phyloP scores from a whole-genome alignment of 1,140 invertebrate genomes.

The Ostrea edulis region DNA sequence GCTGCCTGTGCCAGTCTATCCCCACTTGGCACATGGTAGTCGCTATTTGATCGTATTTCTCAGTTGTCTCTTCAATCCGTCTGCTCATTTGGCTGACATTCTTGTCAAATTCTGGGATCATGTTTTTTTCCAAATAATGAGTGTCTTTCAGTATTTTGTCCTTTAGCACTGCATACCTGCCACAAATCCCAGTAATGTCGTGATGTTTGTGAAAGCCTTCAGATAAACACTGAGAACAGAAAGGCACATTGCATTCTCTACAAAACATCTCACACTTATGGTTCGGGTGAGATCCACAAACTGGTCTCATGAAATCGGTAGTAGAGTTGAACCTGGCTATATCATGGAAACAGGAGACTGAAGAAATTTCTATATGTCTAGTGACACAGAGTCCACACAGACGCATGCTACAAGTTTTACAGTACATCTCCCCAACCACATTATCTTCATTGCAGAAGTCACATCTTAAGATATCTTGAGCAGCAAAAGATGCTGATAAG shows the following conservation, averaged over 20 bases:
- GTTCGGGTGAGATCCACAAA: neutral
- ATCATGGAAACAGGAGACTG: neutral
- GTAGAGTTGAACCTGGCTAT: constrained; percentile 13
- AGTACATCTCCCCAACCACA: neutral
- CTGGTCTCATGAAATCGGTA: neutral
- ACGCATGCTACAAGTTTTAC: neutral
- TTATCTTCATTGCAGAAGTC: neutral
- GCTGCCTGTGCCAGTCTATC: neutral
- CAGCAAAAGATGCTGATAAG: neutral
- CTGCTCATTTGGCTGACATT: neutral
- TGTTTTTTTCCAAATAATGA: neutral
- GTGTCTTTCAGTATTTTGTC: constrained; percentile 26
- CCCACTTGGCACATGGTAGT: neutral
- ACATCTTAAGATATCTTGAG: constrained; percentile 2
- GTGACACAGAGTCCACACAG: neutral
- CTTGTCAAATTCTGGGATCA: constrained; percentile 2
- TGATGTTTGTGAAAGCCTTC: neutral
- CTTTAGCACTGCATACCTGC: neutral
- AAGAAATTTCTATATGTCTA: neutral
- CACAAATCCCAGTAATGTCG: constrained; percentile 14
- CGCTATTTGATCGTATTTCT: neutral
- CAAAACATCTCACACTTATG: constrained; percentile 16
- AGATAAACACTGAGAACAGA: constrained; percentile 14
- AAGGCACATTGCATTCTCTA: neutral
- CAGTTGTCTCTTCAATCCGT: neutral